Evolutionary conservation across 2,113 vertebrate species (phyloP).

Genomic region (human (Homo sapiens)): GRCh38 chr22:26405501-26406000

Average conservation of each 20-base stretch:
- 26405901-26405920: not conserved
- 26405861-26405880: not conserved
- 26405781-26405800: not conserved
- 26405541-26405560: not conserved
- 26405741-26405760: not conserved
- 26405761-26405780: not conserved
- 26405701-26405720: not conserved
- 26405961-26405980: not conserved
- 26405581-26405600: not conserved
- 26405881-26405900: not conserved
- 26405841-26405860: not conserved
- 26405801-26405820: fast-evolving
- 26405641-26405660: not conserved
- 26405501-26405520: not conserved
- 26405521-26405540: not conserved
- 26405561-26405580: no score
- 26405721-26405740: not conserved
- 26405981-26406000: not conserved
- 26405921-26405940: not conserved
- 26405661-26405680: not conserved
- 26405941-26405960: not conserved
- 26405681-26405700: fast-evolving
- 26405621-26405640: not conserved
- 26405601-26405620: not conserved
- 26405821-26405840: not conserved